These are phyloP conservation scores for Helicoverpa assulta DNA, from an alignment of 2,888 invertebrate genomes.

Conservation along the genomic window DNA sequence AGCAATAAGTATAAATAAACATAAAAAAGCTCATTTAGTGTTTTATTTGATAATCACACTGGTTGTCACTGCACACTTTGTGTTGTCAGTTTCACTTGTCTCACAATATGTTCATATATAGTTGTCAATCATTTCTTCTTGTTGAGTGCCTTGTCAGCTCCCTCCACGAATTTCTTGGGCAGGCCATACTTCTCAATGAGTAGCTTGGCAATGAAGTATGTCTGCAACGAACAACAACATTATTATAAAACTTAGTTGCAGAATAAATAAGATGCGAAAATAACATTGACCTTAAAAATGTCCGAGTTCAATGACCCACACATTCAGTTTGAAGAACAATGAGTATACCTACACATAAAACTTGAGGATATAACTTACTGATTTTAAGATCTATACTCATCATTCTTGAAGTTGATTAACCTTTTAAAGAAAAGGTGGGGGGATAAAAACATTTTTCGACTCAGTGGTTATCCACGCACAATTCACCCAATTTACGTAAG, in stretches of 20 bases:
- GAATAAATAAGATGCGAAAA: background rate
- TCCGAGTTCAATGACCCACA: too few species aligned
- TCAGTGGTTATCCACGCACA: too few species aligned
- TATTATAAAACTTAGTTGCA: background rate
- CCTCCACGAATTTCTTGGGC: constrained; percentile 93
- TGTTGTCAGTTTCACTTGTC: constrained; percentile 50
- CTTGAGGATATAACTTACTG: too few species aligned
- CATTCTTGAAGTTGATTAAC: too few species aligned
- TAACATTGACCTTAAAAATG: too few species aligned
- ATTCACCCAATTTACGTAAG: too few species aligned
- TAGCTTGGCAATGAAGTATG: constrained; percentile 84
- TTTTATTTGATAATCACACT: constrained; percentile 60
- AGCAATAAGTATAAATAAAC: constrained; percentile 55
- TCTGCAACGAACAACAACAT: constrained; percentile 71
- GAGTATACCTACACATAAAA: too few species aligned
- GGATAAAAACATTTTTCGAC: too few species aligned
- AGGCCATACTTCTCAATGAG: constrained; percentile 94
- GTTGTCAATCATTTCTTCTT: constrained; percentile 86
- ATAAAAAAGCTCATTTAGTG: constrained; percentile 52
- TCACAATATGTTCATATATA: constrained; percentile 32
- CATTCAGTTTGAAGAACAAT: too few species aligned
- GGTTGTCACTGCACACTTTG: constrained; percentile 56
- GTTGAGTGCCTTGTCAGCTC: constrained; percentile 94
- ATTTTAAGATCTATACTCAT: too few species aligned
- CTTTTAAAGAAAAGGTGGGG: too few species aligned